These are phyloP conservation scores for Strix aluco DNA, from an alignment of 2,113 vertebrate genomes.

Conservation along the genomic window DNA sequence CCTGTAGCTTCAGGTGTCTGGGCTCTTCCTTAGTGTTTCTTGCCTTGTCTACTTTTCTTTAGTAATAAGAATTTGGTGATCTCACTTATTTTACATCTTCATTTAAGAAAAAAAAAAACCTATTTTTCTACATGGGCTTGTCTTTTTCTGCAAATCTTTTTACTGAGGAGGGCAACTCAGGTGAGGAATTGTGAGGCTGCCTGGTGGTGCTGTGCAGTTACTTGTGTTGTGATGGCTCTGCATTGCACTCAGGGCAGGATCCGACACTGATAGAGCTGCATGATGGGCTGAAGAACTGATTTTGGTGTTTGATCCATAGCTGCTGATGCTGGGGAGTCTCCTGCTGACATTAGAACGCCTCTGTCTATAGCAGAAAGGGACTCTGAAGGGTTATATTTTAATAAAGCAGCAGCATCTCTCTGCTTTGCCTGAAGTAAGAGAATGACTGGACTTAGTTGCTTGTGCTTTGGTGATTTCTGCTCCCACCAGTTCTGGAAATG, in stretches of 20 bases:
- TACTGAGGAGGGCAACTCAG: neutral
- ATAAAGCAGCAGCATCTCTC: neutral
- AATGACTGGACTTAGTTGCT: neutral
- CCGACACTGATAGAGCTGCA: fast-evolving
- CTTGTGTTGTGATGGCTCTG: neutral
- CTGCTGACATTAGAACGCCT: neutral
- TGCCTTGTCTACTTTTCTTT: neutral
- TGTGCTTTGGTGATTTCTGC: neutral
- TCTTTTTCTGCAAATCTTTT: neutral
- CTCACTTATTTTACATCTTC: neutral
- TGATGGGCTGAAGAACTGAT: neutral
- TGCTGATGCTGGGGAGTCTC: neutral
- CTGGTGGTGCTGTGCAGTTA: neutral
- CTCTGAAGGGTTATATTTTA: neutral
- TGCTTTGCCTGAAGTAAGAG: neutral
- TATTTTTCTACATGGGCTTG: neutral
- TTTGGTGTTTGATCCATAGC: neutral
- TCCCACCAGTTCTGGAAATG: neutral
- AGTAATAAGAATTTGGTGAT: neutral
- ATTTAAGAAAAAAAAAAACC: neutral
- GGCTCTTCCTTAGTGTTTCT: neutral
- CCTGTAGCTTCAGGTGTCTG: neutral
- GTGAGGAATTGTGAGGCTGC: neutral
- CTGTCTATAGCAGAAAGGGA: neutral
- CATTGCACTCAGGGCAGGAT: fast-evolving